Percentiles rank a stretch among this genome's conserved stretches.
These are phyloP conservation scores for Metridium senile DNA, from an alignment of 92 coral and sea anemone species.

Conservation along the genomic window DNA sequence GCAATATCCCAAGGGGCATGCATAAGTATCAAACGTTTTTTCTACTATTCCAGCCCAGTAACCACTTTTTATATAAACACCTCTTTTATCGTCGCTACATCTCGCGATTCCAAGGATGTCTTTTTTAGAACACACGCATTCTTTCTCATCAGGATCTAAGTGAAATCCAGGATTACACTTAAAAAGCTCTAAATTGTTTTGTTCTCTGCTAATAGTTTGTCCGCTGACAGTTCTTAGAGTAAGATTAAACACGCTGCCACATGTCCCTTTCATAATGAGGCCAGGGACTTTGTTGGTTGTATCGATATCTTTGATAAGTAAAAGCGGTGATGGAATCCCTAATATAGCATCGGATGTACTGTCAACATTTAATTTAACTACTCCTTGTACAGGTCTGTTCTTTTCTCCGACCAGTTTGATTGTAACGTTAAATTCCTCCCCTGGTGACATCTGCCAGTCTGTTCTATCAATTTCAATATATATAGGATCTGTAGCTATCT, in stretches of 20 bases:
- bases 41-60: constrained; percentile 79
- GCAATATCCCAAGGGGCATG: constrained; percentile 77
- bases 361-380: constrained; percentile 48
- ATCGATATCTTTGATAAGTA: constrained; percentile 58
- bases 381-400: constrained; percentile 70
- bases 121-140: constrained; percentile 59
- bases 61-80: constrained; percentile 68
- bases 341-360: constrained; percentile 27
- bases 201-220: constrained; percentile 47
- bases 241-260: constrained; percentile 41
- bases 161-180: constrained; percentile 72
- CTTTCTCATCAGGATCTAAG: constrained; percentile 21
- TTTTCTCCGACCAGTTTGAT: constrained; percentile 84
- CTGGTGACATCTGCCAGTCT: constrained; percentile 81
- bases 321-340: constrained; percentile 70
- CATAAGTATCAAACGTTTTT: constrained; percentile 37
- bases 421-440: constrained; percentile 64
- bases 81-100: constrained; percentile 54
- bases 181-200: constrained; percentile 21
- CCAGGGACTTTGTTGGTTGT: constrained; percentile 25
- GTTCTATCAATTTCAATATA: constrained; percentile 40
- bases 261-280: constrained; percentile 42
- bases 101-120: constrained; percentile 46
- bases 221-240: constrained; percentile 65
- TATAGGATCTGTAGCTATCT: constrained; percentile 86